phyloP scores from a whole-genome alignment of 1,140 invertebrate species.

The Drosophila bocki region DNA sequence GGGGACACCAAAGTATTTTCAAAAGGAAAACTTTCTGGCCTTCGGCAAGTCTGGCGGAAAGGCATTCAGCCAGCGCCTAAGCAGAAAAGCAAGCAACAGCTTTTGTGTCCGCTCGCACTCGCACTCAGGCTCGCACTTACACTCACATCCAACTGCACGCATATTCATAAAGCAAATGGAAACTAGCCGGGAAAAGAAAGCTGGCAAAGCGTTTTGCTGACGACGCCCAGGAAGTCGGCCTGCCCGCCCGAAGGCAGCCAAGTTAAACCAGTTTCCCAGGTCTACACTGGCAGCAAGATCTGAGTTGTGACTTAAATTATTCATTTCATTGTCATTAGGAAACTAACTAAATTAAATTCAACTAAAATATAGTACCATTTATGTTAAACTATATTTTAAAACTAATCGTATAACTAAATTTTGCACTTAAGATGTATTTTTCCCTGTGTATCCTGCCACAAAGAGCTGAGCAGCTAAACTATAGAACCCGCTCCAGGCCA shows the following conservation, averaged over 20 bases:
- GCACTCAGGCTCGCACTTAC: constrained; percentile 1
- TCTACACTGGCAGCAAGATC: background rate
- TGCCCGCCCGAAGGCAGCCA: constrained; percentile 26
- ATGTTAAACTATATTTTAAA: background rate
- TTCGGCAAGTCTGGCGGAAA: constrained; percentile 59
- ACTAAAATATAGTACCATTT: background rate
- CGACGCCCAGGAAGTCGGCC: constrained; percentile 49
- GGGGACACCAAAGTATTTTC: constrained; percentile 36
- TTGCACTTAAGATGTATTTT: background rate
- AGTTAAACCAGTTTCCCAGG: constrained; percentile 23
- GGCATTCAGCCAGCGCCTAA: constrained; percentile 72
- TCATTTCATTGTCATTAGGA: background rate
- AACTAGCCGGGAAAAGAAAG: constrained; percentile 61
- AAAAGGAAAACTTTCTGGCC: constrained; percentile 60
- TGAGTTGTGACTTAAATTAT: background rate
- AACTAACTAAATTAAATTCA: background rate
- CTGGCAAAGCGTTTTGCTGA: constrained; percentile 66
- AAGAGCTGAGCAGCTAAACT: constrained; percentile 27
- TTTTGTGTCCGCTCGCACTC: constrained; percentile 50
- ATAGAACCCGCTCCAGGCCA: constrained; percentile 43
- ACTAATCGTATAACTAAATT: background rate
- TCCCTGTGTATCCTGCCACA: constrained; percentile 10
- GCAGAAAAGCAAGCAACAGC: constrained; percentile 72
- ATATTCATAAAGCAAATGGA: constrained; percentile 67
- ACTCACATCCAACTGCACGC: constrained; percentile 20